Evolutionary conservation across 2,113 vertebrate genomes (phyloP).

Genomic region (Euleptes europaea): DNA sequence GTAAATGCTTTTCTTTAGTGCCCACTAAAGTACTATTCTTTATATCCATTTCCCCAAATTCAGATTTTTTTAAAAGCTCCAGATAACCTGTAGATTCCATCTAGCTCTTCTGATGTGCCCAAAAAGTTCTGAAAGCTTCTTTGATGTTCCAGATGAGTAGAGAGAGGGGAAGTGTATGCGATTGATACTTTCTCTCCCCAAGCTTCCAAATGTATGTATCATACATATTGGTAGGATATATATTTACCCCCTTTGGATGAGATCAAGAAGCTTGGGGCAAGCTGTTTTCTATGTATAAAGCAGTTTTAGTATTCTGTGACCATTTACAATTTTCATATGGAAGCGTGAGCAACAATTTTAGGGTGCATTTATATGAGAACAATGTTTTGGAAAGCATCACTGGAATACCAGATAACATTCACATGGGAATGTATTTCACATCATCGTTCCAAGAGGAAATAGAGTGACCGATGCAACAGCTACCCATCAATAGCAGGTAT

Average conservation of each 20-base stretch:
- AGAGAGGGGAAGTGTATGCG: neutral
- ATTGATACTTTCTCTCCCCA: neutral
- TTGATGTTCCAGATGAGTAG: neutral
- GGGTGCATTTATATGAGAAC: neutral
- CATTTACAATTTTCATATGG: neutral
- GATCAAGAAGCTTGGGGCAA: neutral
- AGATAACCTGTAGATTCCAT: neutral
- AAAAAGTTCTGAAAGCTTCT: neutral
- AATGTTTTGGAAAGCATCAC: neutral
- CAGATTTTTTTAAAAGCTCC: neutral
- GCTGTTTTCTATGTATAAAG: neutral
- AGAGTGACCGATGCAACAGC: neutral
- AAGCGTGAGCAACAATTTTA: neutral
- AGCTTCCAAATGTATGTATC: neutral
- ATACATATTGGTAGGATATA: neutral
- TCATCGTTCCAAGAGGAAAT: neutral
- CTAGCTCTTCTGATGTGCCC: too few relatives aligned
- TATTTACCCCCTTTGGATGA: neutral
- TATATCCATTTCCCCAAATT: neutral
- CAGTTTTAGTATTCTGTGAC: too few relatives aligned
- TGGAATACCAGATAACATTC: neutral
- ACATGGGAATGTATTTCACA: neutral
- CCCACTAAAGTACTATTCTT: neutral
- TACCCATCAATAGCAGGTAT: neutral
- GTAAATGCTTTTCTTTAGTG: neutral